A percentile compares a stretch with the other conserved stretches of the same genome.
Conservation (phyloP, 1,140 invertebrate species). For the Pentalonia nigronervosa region DNA sequence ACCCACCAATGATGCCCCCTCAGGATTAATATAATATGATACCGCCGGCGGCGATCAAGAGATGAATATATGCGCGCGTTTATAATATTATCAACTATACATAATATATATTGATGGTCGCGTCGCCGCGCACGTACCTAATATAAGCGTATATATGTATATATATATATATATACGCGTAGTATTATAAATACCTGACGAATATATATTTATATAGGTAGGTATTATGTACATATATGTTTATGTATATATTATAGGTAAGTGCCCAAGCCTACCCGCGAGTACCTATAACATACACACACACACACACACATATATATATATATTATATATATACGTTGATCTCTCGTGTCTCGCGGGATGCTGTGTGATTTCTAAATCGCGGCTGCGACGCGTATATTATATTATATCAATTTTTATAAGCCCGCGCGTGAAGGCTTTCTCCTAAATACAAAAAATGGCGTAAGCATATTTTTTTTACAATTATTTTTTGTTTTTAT, state of each 20-base stretch:
- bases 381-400: background rate
- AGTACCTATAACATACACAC: background rate
- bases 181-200: background rate
- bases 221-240: no score
- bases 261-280: background rate
- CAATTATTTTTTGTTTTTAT: background rate
- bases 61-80: background rate
- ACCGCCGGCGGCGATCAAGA: conserved; percentile 16
- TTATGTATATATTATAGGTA: background rate
- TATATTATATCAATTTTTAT: background rate
- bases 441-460: conserved; percentile 9
- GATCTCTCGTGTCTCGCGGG: background rate
- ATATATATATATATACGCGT: background rate
- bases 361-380: conserved; percentile 33
- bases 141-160: background rate
- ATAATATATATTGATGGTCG: background rate
- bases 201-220: background rate
- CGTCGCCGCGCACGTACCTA: background rate
- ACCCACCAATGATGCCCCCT: background rate
- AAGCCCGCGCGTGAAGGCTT: background rate
- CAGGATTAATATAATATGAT: conserved; percentile 10
- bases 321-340: background rate
- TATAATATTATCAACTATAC: background rate
- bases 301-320: background rate
- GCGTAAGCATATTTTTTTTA: background rate